Base-by-base conservation (phyloP, 2,113 vertebrate species). In the Girardinichthys multiradiatus region DNA sequence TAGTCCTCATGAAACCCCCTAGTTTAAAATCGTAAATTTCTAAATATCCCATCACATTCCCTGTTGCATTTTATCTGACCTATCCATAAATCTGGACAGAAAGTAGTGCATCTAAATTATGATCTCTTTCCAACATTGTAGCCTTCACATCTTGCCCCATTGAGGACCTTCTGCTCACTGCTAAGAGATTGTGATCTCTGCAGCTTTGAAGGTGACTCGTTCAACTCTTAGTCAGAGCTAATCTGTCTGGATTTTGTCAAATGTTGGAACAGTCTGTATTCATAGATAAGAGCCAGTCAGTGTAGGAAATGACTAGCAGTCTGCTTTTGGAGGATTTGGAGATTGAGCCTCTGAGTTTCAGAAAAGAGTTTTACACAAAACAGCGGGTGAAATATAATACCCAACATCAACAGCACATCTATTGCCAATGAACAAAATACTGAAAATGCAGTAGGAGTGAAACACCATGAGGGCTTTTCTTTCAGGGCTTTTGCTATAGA, bases 241-340 rank as follows among this genome's bases (percentile, higher is more conserved):
- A 94, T 94, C 93, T 92, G 89, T 84, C 64, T 74, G 91, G 89
- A 92, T 92, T 91, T 85, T 72, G 88, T 86, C 82, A 81, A 86
- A 78, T 64, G 79, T 81, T 77, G 64, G 88, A 87, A 90, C 89
- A 87, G 90, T 81, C 91, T 92, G 93, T 88, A 86, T 84, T 76
- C 83, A 51, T 57, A 91, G 92, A 94, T 94, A 94, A 94, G 91
- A 77, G 66, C 77, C 45, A 67, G 86, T 82, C 64, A 1, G 76
- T 72, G 80, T 81, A 86, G 82, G 80, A 84, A 80, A 65, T 67
- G 82, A 83, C 84, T 54, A 73, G 80, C 83, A 67, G 76, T 80
- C 45, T 10, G 69, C 63, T 76, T 87, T 86, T 35, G 13, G 66
- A 79, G 76, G 80, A 89, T 92, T 86, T 90, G 81, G 75, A 83